Percentiles rank a stretch among this genome's conserved stretches.
Conservation (phyloP, 2,888 invertebrate genomes). For the Serrognathus titanus region DNA sequence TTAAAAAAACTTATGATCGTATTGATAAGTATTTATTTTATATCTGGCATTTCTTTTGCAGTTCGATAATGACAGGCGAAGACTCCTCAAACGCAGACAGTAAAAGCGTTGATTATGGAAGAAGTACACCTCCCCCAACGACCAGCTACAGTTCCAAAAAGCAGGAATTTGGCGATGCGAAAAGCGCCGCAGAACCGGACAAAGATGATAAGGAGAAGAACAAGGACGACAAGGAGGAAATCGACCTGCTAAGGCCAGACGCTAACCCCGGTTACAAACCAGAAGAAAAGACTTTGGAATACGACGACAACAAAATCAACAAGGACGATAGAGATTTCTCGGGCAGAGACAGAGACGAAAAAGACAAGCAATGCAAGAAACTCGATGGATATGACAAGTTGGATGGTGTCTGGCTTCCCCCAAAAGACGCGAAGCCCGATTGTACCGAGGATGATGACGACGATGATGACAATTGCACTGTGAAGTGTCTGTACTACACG, state of each 20-base stretch:
- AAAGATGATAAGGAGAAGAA: slow-evolving; percentile 19
- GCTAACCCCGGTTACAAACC: slow-evolving; percentile 23
- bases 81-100: slow-evolving; percentile 32
- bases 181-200: slow-evolving; percentile 18
- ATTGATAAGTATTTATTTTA: background rate
- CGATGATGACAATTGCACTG: slow-evolving; percentile 57
- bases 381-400: slow-evolving; percentile 14
- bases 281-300: slow-evolving; percentile 5
- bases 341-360: slow-evolving; percentile 11
- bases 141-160: slow-evolving; percentile 24
- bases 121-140: slow-evolving; percentile 32
- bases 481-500: slow-evolving; percentile 61
- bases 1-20: too few relatives aligned
- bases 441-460: slow-evolving; percentile 25
- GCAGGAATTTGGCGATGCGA: slow-evolving; percentile 7
- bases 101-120: slow-evolving; percentile 27
- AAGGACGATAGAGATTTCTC: background rate
- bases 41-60: slow-evolving; percentile 25
- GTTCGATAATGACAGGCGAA: slow-evolving; percentile 37
- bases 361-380: slow-evolving; percentile 14
- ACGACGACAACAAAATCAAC: slow-evolving; percentile 17
- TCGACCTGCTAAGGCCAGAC: slow-evolving; percentile 17
- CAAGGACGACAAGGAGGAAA: slow-evolving; percentile 22
- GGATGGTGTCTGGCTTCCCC: slow-evolving; percentile 20
- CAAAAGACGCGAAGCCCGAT: slow-evolving; percentile 14